These are phyloP conservation scores for Holacanthella duospinosa DNA, from an alignment of 2,888 invertebrate species.

Conservation along the genomic window DNA sequence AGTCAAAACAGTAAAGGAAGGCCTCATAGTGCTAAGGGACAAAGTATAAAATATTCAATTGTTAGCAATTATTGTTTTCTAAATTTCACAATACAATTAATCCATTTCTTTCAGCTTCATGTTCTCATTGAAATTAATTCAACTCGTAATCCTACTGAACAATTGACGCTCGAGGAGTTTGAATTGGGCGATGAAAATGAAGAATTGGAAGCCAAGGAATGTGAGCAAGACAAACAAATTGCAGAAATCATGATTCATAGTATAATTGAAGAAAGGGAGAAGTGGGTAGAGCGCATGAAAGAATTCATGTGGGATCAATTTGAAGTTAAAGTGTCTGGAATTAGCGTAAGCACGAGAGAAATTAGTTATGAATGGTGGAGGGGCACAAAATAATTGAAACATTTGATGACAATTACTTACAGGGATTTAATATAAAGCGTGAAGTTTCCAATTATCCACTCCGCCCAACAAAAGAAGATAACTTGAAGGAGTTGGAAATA, in stretches of 20 bases:
- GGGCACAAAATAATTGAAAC: too few relatives aligned
- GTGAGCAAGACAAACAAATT: slow-evolving; percentile 20
- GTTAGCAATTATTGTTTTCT: too few relatives aligned
- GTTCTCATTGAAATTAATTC: too few relatives aligned
- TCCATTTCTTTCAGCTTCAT: neutral
- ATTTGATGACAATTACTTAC: too few relatives aligned
- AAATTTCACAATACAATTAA: neutral
- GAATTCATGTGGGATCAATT: slow-evolving; percentile 28
- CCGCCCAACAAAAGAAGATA: neutral
- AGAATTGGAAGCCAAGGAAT: slow-evolving; percentile 20
- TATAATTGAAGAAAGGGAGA: slow-evolving; percentile 26
- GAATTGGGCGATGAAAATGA: slow-evolving; percentile 30
- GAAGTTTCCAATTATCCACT: slow-evolving; percentile 31
- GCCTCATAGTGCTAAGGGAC: neutral
- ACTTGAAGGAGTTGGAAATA: neutral
- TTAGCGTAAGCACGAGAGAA: slow-evolving; percentile 18
- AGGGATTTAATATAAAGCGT: slow-evolving; percentile 23
- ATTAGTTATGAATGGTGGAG: too few relatives aligned
- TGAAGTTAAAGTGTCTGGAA: slow-evolving; percentile 24
- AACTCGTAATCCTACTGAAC: slow-evolving; percentile 16
- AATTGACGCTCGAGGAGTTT: slow-evolving; percentile 21
- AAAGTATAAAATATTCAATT: neutral
- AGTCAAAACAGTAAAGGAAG: neutral
- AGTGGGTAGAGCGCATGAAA: slow-evolving; percentile 25
- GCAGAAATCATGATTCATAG: slow-evolving; percentile 20